phyloP scores from a whole-genome alignment of 1,140 invertebrate genomes.

The Halesus radiatus region DNA sequence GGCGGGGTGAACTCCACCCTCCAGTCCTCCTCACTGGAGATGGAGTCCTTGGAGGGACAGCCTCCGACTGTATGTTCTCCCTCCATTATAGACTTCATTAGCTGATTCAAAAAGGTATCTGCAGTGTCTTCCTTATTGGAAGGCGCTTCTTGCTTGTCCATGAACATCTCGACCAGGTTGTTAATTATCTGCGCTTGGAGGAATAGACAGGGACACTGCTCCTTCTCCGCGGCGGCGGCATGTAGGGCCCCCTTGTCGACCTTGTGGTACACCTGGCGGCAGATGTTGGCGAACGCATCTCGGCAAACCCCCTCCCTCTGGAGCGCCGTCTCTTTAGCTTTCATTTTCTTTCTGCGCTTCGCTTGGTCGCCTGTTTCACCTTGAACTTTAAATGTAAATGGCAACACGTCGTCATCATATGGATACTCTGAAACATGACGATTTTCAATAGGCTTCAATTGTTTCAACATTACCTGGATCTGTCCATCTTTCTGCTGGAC shows the following conservation, averaged over 20 bases:
- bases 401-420: conserved; percentile 12
- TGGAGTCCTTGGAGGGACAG: background rate
- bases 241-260: conserved; percentile 1
- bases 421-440: conserved; percentile 37
- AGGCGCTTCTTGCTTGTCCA: background rate
- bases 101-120: background rate
- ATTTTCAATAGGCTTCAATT: background rate
- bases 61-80: background rate
- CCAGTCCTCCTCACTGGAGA: conserved; percentile 20
- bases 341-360: background rate
- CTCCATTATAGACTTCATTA: background rate
- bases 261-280: conserved; percentile 24
- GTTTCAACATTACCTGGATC: background rate
- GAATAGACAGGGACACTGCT: conserved; percentile 31
- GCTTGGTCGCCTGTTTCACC: background rate
- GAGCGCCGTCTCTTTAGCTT: background rate
- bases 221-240: background rate
- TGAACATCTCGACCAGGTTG: conserved; percentile 6
- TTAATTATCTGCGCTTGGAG: conserved; percentile 15
- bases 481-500: conserved; percentile 18
- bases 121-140: background rate
- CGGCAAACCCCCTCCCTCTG: background rate
- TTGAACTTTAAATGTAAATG: background rate
- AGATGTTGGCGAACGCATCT: conserved; percentile 2
- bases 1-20: conserved; percentile 36